Conservation (phyloP, 1,140 invertebrate species). For the Conopomorpha cramerella region DNA sequence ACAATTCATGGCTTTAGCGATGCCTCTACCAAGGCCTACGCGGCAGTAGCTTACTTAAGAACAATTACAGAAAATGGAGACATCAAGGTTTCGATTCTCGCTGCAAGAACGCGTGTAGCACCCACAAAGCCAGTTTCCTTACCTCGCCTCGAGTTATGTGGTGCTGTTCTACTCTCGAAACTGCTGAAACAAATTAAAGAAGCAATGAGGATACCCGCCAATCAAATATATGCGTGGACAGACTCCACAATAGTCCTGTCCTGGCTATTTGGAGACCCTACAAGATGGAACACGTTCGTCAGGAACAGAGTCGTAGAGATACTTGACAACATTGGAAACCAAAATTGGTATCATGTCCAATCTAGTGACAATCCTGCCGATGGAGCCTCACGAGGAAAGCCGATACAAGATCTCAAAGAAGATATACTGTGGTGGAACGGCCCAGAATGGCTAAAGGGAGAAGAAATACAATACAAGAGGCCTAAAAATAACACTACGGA, state of each 20-base stretch:
- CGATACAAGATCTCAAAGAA: no score
- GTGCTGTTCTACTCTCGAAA: slow-evolving; percentile 16
- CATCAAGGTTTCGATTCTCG: slow-evolving; percentile 13
- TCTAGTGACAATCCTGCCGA: no score
- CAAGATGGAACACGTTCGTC: no score
- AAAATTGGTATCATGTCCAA: no score
- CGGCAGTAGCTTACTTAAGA: slow-evolving; percentile 14
- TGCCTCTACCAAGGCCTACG: slow-evolving; percentile 14
- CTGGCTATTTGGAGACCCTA: no score
- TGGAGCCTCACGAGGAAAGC: no score
- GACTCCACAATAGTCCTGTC: slow-evolving; percentile 36
- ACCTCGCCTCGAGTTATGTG: slow-evolving; percentile 25
- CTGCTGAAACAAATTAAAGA: slow-evolving; percentile 7
- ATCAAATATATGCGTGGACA: no score
- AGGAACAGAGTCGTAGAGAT: no score
- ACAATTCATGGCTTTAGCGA: slow-evolving; percentile 19
- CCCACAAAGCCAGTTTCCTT: slow-evolving; percentile 16
- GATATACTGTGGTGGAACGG: no score
- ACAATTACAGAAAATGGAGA: slow-evolving; percentile 4
- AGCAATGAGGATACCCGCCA: slow-evolving; percentile 14
- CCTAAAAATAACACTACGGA: no score
- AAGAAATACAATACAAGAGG: no score
- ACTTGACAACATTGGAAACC: no score
- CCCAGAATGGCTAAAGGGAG: slow-evolving; percentile 12
- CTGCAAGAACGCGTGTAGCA: slow-evolving; percentile 29